phyloP scores from a whole-genome alignment of 2,797 vertebrate species.

The Helarctos malayanus region DNA sequence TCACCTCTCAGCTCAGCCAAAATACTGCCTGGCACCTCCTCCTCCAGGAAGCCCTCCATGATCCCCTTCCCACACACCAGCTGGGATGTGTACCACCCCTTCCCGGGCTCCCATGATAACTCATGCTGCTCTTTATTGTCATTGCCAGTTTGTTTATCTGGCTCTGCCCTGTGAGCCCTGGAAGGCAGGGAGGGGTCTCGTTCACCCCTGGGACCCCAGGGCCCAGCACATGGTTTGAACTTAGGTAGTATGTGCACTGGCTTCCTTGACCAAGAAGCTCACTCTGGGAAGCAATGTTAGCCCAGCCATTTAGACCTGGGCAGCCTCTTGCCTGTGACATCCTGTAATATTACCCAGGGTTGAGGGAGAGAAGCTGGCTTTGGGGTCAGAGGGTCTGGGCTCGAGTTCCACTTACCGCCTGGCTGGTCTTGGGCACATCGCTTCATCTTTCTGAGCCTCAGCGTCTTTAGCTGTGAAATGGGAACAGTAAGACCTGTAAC shows the following conservation, averaged over 20 bases:
- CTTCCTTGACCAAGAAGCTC: not conserved
- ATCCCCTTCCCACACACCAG: not conserved
- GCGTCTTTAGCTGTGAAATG: not conserved
- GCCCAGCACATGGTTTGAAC: not conserved
- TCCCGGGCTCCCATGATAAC: not conserved
- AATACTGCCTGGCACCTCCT: not conserved
- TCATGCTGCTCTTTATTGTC: accelerated
- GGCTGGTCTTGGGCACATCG: not conserved
- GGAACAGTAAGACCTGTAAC: not conserved
- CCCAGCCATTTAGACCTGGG: not conserved
- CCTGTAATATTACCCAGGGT: not conserved
- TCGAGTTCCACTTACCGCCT: not conserved
- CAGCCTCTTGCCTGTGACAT: not conserved
- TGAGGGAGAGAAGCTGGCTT: not conserved
- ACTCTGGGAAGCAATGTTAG: not conserved
- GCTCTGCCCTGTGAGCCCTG: not conserved
- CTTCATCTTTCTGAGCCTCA: not conserved
- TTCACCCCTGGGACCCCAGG: not conserved
- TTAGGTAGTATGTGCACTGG: not conserved
- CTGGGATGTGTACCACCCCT: not conserved
- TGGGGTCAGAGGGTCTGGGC: not conserved
- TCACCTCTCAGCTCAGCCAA: not conserved
- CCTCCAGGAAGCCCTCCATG: not conserved
- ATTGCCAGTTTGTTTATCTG: not conserved
- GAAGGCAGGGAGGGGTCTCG: not conserved